Conservation (phyloP, 2,888 invertebrate species). For the Mayetiola destructor region DNA sequence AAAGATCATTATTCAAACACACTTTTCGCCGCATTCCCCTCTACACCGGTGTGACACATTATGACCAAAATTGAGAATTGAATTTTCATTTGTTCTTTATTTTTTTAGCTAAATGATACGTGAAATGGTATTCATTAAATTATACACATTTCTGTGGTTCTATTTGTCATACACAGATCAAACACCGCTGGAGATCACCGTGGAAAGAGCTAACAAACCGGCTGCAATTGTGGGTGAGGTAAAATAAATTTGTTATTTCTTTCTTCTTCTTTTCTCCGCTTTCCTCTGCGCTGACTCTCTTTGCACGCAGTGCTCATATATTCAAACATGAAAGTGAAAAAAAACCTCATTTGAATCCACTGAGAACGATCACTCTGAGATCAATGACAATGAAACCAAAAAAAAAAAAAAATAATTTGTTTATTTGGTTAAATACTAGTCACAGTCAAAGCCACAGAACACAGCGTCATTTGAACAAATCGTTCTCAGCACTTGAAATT, state of each 20-base stretch:
- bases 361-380: too few relatives aligned
- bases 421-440: background rate
- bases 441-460: background rate
- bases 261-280: too few relatives aligned
- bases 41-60: too few relatives aligned
- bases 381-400: too few relatives aligned
- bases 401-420: too few relatives aligned
- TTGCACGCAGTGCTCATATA: background rate
- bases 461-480: background rate
- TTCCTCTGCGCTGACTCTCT: background rate
- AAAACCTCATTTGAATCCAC: too few relatives aligned
- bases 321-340: background rate
- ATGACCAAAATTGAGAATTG: too few relatives aligned
- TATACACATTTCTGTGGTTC: background rate
- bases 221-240: slow-evolving; percentile 1
- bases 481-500: background rate
- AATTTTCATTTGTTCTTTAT: background rate
- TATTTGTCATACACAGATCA: background rate
- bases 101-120: slow-evolving; percentile 1
- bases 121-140: background rate
- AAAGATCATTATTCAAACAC: too few relatives aligned
- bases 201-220: background rate
- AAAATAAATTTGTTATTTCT: too few relatives aligned
- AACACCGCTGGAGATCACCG: background rate
- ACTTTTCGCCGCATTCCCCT: too few relatives aligned